Conservation (phyloP, 2,797 vertebrate genomes). For the Notolabrus celidotus region DNA sequence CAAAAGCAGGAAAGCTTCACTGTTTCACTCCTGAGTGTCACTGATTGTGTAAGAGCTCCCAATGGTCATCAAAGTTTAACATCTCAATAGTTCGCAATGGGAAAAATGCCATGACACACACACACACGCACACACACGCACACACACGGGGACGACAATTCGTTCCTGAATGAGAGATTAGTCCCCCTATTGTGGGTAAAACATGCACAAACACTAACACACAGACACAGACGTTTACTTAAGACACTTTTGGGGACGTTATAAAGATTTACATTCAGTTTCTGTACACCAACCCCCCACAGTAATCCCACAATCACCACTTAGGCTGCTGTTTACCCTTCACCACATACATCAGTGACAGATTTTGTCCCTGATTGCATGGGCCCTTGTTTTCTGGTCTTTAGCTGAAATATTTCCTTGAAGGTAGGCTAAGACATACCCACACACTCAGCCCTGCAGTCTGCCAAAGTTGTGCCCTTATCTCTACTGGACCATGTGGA, state of each 20-base stretch:
- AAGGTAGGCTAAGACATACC: neutral
- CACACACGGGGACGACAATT: neutral
- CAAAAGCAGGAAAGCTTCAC: neutral
- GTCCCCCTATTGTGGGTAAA: neutral
- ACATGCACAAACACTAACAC: conserved; percentile 13
- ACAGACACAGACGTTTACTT: neutral
- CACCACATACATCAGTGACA: too few species aligned
- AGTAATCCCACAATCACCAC: too few species aligned
- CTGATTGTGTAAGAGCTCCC: too few species aligned
- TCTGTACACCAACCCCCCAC: too few species aligned
- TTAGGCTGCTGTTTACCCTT: neutral
- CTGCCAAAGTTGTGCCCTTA: conserved; percentile 23
- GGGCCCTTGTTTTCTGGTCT: neutral
- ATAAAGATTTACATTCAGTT: neutral
- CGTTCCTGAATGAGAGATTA: too few species aligned
- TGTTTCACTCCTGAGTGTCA: neutral
- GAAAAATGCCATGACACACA: conserved; percentile 1
- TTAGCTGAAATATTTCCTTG: neutral
- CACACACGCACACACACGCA: conserved; percentile 2
- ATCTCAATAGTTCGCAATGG: neutral
- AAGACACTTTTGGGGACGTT: neutral
- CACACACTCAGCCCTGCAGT: conserved; percentile 17
- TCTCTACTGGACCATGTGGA: conserved; percentile 26
- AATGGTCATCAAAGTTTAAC: too few species aligned
- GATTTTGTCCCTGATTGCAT: neutral